A percentile compares a stretch with the other conserved stretches of the same genome.
phyloP scores from a whole-genome alignment of 2,113 vertebrate genomes.

The Junco hyemalis region DNA sequence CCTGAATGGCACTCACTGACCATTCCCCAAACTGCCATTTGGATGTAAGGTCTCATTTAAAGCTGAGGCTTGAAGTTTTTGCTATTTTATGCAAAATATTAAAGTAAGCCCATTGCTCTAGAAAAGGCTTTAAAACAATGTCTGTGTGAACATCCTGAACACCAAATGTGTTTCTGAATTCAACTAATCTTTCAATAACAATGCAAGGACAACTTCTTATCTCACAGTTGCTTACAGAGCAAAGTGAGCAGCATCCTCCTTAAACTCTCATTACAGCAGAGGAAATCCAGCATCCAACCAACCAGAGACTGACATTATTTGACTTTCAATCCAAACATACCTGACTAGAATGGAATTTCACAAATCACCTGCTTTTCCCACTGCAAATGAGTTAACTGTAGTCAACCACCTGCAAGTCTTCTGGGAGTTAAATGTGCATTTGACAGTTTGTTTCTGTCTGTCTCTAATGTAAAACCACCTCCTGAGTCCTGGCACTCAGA shows the following conservation, averaged over 20 bases:
- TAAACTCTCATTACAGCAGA: neutral
- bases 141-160: neutral
- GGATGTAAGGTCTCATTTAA: neutral
- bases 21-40: neutral
- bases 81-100: neutral
- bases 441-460: neutral
- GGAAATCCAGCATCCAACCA: neutral
- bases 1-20: neutral
- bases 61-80: neutral
- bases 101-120: neutral
- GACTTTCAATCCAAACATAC: neutral
- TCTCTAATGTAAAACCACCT: neutral
- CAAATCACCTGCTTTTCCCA: neutral
- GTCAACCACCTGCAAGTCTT: neutral
- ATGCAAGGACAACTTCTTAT: neutral
- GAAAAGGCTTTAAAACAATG: neutral
- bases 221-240: neutral
- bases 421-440: neutral
- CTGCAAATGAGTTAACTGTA: neutral
- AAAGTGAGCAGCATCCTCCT: neutral
- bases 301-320: neutral
- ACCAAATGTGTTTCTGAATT: neutral
- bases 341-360: neutral
- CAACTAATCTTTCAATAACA: neutral
- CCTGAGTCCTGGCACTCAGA: neutral